phyloP scores from a whole-genome alignment of 2,888 invertebrate genomes.

The Drosophila vallismaia region DNA sequence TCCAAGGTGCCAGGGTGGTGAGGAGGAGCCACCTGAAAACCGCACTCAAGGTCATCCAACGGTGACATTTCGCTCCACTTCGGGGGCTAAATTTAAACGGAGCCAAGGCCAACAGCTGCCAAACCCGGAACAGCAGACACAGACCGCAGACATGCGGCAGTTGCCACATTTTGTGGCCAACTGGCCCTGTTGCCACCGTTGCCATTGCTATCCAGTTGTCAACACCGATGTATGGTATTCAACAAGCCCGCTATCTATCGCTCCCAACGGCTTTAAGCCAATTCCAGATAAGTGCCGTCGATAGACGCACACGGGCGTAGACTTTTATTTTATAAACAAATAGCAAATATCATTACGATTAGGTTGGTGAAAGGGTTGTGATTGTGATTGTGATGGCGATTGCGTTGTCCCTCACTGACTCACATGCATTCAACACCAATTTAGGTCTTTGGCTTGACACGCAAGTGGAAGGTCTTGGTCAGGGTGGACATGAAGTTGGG shows the following conservation, averaged over 20 bases:
- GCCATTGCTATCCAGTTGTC: slow-evolving; percentile 4
- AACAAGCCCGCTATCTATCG: slow-evolving; percentile 47
- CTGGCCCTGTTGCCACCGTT: slow-evolving; percentile 25
- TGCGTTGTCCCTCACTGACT: slow-evolving; percentile 24
- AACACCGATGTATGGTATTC: neutral
- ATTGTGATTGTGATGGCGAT: neutral
- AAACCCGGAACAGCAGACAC: slow-evolving; percentile 60
- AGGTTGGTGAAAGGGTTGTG: slow-evolving; percentile 34
- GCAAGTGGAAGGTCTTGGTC: slow-evolving; percentile 86
- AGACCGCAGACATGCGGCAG: slow-evolving; percentile 61
- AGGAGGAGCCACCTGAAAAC: slow-evolving; percentile 45
- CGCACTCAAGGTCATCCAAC: slow-evolving; percentile 39
- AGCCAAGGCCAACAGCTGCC: slow-evolving; percentile 66
- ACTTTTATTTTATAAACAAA: slow-evolving; percentile 49
- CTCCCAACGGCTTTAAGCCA: slow-evolving; percentile 62
- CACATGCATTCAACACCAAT: slow-evolving; percentile 20
- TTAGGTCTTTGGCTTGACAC: slow-evolving; percentile 66
- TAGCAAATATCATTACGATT: slow-evolving; percentile 52
- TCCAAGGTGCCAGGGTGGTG: slow-evolving; percentile 51
- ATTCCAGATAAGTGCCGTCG: slow-evolving; percentile 73
- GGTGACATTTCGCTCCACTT: slow-evolving; percentile 35
- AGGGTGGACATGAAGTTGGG: slow-evolving; percentile 88
- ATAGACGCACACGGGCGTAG: slow-evolving; percentile 39
- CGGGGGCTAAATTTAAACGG: slow-evolving; percentile 49
- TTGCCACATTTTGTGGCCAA: slow-evolving; percentile 59